Conservation (phyloP, 2,113 vertebrate genomes). For the Poecilia latipinna region DNA sequence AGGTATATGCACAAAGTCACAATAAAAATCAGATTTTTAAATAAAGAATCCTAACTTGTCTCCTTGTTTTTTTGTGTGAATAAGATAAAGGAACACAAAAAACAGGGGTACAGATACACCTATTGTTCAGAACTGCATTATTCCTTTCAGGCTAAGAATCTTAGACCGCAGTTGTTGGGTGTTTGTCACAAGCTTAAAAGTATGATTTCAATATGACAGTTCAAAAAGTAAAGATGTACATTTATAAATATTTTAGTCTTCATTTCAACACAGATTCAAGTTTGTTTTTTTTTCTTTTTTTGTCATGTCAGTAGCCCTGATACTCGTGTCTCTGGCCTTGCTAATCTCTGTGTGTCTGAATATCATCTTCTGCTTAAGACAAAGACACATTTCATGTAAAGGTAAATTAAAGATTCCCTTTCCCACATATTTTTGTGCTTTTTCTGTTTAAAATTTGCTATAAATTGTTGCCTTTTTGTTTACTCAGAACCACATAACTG, state of each 20-base stretch:
- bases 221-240: background rate
- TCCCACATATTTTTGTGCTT: too few relatives aligned
- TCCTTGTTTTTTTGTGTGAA: background rate
- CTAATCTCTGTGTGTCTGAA: constrained; percentile 71
- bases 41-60: background rate
- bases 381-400: constrained; percentile 21
- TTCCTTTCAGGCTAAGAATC: background rate
- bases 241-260: too few relatives aligned
- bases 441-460: background rate
- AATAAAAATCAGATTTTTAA: background rate
- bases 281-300: background rate
- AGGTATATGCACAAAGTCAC: background rate
- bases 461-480: background rate
- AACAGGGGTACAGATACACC: background rate
- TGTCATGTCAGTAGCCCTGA: constrained; percentile 3
- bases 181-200: background rate
- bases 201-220: background rate
- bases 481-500: constrained; percentile 36
- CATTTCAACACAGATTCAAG: too few relatives aligned
- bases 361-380: constrained; percentile 59
- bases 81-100: background rate
- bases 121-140: background rate
- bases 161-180: background rate
- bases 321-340: constrained; percentile 55
- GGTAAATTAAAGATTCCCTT: constrained; percentile 40